Base-by-base conservation (phyloP, 2,797 vertebrate genomes). In the Sciaenops ocellatus region DNA sequence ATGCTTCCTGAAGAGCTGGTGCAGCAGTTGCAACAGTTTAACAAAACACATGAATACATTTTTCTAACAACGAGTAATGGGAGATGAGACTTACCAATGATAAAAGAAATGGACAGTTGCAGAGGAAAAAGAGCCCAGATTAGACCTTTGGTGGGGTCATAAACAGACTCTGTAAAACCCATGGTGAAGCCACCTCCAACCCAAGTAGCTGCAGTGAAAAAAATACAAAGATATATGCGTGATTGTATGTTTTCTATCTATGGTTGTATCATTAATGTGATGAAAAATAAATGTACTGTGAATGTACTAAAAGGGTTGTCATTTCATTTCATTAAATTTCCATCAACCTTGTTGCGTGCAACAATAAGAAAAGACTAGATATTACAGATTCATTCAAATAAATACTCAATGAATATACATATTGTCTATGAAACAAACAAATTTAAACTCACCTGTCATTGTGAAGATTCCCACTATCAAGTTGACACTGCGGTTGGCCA, bases 151-250 rank as follows among this genome's bases (percentile, higher is more conserved):
- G 87, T 90, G 59, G 93, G 94, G 64, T 89, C 63, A 42, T 94
- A 94, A 73, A 93, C 73, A 0, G 88, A 80, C 83, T 95, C 94
- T 78, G 93, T 92, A 8, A 86, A 87, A 26, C 91, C 91, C 1
- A 89, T 86, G 50, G 95, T 90, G n/a, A 93, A 94, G 1, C 84
- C 91, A 78, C 93, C 94, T 85, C 93, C 93, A 48, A 94, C 92
- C 89, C 91, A 94, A 0, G 90, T 94, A 20, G 95, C 94, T 95
- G 47, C 16, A 72, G 41, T 0, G 42, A 1, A 17, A 20, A 8
- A 24, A 64, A 60, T 44, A 60, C 12, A 61, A 15, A 44, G 46
- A 34, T 34, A 34, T 34, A 8, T 34, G 34, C 6, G 1, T 34
- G 7, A 34, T 8, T 34, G 34, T 34, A 34, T 8, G 34, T 34